phyloP scores from a whole-genome alignment of 2,888 invertebrate genomes.

The Acrobasis repandana region DNA sequence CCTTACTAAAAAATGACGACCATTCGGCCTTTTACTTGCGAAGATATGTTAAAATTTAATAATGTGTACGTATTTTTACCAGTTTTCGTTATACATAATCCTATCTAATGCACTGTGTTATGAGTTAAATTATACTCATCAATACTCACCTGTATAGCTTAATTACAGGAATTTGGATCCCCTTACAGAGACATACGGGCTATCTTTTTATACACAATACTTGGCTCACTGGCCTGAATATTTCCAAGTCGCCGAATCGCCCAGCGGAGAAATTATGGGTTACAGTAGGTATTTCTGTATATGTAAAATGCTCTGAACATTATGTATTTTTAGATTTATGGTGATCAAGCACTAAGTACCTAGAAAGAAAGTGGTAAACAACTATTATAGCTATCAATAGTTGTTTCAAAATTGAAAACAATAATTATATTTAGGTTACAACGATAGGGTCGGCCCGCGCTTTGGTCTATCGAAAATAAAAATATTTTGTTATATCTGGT shows the following conservation, averaged over 20 bases:
- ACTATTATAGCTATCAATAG: too few species aligned
- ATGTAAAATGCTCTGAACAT: slow-evolving; percentile 9
- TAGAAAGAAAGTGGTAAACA: too few species aligned
- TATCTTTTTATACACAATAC: slow-evolving; percentile 98
- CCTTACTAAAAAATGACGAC: slow-evolving; percentile 89
- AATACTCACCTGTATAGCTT: neutral
- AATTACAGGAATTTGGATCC: slow-evolving; percentile 96
- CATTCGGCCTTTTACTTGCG: slow-evolving; percentile 94
- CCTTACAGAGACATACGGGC: slow-evolving; percentile 97
- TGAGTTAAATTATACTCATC: slow-evolving; percentile 13
- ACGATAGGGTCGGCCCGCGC: too few species aligned
- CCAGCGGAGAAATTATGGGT: slow-evolving; percentile 98
- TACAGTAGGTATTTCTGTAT: slow-evolving; percentile 87
- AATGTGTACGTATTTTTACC: slow-evolving; percentile 89
- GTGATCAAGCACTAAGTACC: too few species aligned
- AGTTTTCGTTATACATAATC: too few species aligned
- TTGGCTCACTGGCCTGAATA: slow-evolving; percentile 99
- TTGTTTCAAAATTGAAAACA: too few species aligned
- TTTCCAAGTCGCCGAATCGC: slow-evolving; percentile 98
- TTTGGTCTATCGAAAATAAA: too few species aligned
- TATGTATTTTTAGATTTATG: slow-evolving; percentile 3
- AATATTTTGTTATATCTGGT: too few species aligned
- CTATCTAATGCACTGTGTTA: too few species aligned
- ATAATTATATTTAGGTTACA: too few species aligned
- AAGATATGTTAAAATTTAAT: slow-evolving; percentile 97